Conservation (phyloP, 2,797 vertebrate species). For the Eleutherodactylus coqui region DNA sequence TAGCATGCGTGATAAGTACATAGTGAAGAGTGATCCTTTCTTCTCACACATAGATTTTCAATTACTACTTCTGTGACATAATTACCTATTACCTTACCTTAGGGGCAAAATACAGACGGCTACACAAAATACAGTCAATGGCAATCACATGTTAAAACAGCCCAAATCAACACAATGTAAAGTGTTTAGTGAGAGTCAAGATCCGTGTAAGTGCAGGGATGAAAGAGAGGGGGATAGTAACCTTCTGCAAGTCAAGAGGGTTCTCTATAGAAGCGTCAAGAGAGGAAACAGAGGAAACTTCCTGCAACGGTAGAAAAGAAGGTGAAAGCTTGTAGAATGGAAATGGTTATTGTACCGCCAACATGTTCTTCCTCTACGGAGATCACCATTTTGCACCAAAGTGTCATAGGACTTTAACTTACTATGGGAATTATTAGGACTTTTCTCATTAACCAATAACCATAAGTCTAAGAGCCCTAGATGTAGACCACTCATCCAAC, state of each 20-base stretch:
- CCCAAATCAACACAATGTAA: conserved; percentile 26
- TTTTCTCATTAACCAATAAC: not conserved
- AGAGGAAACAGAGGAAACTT: conserved; percentile 72
- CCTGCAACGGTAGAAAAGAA: conserved; percentile 77
- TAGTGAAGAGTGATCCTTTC: conserved; percentile 28
- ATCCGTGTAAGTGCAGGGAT: conserved; percentile 22
- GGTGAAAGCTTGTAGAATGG: conserved; percentile 67
- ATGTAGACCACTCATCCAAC: not conserved
- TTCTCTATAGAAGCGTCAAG: conserved; percentile 74
- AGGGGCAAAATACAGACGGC: not conserved
- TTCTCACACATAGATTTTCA: not conserved
- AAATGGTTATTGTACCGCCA: conserved; percentile 17
- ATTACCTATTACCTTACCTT: not conserved
- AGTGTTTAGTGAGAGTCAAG: conserved; percentile 27
- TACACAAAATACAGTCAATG: conserved; percentile 4
- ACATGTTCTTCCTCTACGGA: too few species aligned
- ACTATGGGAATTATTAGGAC: not conserved
- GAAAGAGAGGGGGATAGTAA: conserved; percentile 68
- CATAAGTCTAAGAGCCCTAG: not conserved
- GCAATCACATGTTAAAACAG: conserved; percentile 34
- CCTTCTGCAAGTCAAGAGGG: conserved; percentile 78
- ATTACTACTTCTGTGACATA: not conserved
- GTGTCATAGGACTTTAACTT: not conserved
- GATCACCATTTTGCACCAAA: too few species aligned
- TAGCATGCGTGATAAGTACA: conserved; percentile 30